Conservation (phyloP, 2,888 invertebrate genomes). For the Chromoteleia sp. region DNA sequence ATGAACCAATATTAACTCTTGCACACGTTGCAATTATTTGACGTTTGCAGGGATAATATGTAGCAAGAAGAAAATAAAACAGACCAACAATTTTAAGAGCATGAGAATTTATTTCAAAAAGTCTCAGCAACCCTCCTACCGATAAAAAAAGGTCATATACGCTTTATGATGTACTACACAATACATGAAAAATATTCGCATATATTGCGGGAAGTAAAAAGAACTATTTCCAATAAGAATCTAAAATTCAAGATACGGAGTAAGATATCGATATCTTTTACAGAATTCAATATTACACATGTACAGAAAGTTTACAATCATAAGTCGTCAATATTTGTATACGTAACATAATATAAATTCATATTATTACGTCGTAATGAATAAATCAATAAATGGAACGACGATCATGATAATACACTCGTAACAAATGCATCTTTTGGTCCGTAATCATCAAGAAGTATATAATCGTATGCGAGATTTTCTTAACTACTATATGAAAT, state of each 20-base stretch:
- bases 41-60: too few relatives aligned
- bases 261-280: slow-evolving; percentile 28
- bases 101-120: slow-evolving; percentile 69
- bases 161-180: slow-evolving; percentile 38
- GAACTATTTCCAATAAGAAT: slow-evolving; percentile 30
- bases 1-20: too few relatives aligned
- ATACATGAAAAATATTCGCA: slow-evolving; percentile 44
- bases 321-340: not conserved
- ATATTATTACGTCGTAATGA: not conserved
- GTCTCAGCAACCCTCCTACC: slow-evolving; percentile 63
- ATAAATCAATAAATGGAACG: slow-evolving; percentile 9
- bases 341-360: not conserved
- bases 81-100: slow-evolving; percentile 38
- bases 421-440: slow-evolving; percentile 32
- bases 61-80: too few relatives aligned
- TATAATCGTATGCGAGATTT: slow-evolving; percentile 25
- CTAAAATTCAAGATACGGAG: slow-evolving; percentile 34
- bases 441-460: slow-evolving; percentile 17
- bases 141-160: slow-evolving; percentile 46
- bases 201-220: slow-evolving; percentile 43
- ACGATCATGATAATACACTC: slow-evolving; percentile 1
- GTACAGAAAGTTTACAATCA: slow-evolving; percentile 28
- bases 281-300: slow-evolving; percentile 29
- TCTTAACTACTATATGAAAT: slow-evolving; percentile 34
- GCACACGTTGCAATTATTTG: too few relatives aligned